These are phyloP conservation scores for Gopherus flavomarginatus DNA, from an alignment of 2,113 vertebrate species.

Conservation along the genomic window DNA sequence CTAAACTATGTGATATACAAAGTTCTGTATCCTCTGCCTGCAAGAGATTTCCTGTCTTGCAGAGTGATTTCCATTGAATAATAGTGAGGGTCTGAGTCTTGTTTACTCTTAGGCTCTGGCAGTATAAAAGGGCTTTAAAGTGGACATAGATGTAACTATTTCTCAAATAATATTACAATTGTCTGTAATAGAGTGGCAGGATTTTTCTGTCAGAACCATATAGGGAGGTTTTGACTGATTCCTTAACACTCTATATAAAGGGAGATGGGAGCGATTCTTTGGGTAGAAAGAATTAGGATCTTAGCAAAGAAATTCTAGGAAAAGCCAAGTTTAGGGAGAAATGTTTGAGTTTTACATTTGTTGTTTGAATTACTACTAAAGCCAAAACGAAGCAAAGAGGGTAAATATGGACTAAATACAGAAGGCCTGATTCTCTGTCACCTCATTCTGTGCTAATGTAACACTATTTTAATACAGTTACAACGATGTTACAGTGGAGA, in stretches of 20 bases:
- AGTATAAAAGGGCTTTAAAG: not conserved
- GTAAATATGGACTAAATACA: not conserved
- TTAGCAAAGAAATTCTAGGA: not conserved
- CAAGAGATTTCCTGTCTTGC: not conserved
- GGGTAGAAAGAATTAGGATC: not conserved
- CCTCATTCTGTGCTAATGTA: not conserved
- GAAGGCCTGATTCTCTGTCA: not conserved
- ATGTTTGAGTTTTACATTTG: not conserved
- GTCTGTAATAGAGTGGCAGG: not conserved
- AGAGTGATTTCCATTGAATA: not conserved
- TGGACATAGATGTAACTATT: accelerated
- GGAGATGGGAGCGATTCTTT: not conserved
- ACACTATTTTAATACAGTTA: not conserved
- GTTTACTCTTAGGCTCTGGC: not conserved
- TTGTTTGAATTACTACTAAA: not conserved
- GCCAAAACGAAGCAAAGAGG: not conserved
- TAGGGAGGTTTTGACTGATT: not conserved
- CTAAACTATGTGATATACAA: not conserved
- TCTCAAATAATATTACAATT: not conserved
- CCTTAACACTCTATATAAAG: not conserved
- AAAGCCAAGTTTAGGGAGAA: not conserved
- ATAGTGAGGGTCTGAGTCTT: not conserved
- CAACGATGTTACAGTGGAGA: not conserved
- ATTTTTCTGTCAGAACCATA: not conserved
- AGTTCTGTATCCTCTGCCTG: not conserved